Base-by-base conservation (phyloP, 2,113 vertebrate species). In the Passer montanus region DNA sequence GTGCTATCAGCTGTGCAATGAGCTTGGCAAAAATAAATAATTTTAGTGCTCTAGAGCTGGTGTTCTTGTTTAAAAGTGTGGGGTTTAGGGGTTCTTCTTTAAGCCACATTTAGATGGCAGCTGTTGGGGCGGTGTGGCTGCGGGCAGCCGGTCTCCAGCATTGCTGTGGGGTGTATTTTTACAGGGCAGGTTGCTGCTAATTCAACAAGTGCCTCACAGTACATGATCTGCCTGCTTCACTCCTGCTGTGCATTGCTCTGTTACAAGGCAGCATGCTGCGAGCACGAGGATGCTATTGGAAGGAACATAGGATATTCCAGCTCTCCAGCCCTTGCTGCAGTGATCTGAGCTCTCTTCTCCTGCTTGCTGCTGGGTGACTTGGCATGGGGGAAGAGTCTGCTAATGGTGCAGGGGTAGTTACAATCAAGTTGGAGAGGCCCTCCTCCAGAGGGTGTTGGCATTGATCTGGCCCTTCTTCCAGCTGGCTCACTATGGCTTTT, bases 171-270 rank as follows among this genome's bases (percentile, higher is more conserved):
- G 5, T 64, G 23, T 81, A 6, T 52, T 87, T 86, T 73, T 81
- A 46, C 53, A 60, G 58, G 35, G 23, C 53, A 68, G 39, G 21
- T 21, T 21, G 46, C 41, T 89, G 59, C 73, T 80, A 46, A 81
- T 84, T 80, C 27, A 43, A 76, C 20, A 89, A 77, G 28, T 10
- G 41, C 49, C 15, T 91, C 56, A 53, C 2, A 6, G 52, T 39
- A n/a, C n/a, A 7, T 0, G 0, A 7, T 9, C 50, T 60, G 49
- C 59, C 19, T 28, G 28, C 30, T n/a, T 73, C 35, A 33, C 2
- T 5, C 64, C 46, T 60, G 64, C 59, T 6, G 16, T 26, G 60
- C 63, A 10, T 50, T 60, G 37, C 82, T 84, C 39, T 15, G 55
- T 72, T 68, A 49, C 31, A 64, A 87, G 55, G 74, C 41, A 84